Evolutionary conservation across 2,797 vertebrate genomes (phyloP).

Genomic region (Borostomias antarcticus): DNA sequence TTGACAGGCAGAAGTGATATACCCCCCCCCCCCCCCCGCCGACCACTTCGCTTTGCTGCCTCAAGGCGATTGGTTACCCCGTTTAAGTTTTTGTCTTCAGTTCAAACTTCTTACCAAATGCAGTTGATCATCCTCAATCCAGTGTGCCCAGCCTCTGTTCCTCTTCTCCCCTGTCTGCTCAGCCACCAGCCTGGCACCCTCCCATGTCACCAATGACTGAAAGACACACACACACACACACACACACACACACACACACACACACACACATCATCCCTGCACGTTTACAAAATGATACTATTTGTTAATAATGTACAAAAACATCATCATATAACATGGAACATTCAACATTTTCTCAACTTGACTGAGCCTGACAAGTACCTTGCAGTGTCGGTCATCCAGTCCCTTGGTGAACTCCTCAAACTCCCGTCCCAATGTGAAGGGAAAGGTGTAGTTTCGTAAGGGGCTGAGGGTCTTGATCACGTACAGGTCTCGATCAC

Average conservation of each 20-base stretch:
- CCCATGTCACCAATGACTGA: conserved; percentile 85
- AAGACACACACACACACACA: not conserved
- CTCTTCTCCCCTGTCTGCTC: conserved; percentile 88
- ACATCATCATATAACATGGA: too few species aligned
- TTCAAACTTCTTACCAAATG: conserved; percentile 78
- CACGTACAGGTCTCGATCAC: conserved; percentile 81
- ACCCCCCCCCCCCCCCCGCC: too few species aligned
- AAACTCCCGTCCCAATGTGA: conserved; percentile 82
- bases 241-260: conserved; percentile 1
- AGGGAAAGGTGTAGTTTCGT: conserved; percentile 78
- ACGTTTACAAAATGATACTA: too few species aligned
- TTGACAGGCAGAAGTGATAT: too few species aligned
- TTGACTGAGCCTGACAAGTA: conserved; percentile 40
- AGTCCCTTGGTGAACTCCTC: conserved; percentile 85
- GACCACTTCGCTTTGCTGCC: too few species aligned
- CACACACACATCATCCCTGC: not conserved
- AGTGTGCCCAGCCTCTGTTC: conserved; percentile 88
- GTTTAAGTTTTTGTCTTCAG: too few species aligned
- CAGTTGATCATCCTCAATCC: conserved; percentile 87
- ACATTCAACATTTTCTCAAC: too few species aligned
- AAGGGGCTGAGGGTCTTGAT: conserved; percentile 81
- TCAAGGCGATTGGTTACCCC: too few species aligned
- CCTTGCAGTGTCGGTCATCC: conserved; percentile 86
- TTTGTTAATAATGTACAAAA: too few species aligned
- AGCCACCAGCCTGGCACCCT: conserved; percentile 83